Percentiles rank a stretch among this genome's conserved stretches.
Conservation (phyloP, 2,888 invertebrate species). For the Drosophila neonasuta region DNA sequence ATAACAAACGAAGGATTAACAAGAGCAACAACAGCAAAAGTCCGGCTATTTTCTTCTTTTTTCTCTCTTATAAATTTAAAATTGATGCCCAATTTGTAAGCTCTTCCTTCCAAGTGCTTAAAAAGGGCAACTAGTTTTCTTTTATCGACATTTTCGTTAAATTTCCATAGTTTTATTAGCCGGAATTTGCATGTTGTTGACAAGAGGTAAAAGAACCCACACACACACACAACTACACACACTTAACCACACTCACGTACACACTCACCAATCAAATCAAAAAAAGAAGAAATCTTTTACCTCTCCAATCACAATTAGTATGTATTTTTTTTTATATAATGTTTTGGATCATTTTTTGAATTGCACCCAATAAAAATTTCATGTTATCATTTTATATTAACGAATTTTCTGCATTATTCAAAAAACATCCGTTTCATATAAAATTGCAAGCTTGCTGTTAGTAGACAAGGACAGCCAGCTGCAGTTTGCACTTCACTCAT, state of each 20-base stretch:
- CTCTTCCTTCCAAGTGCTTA: background rate
- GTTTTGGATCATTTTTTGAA: slow-evolving; percentile 3
- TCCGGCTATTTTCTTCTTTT: slow-evolving; percentile 10
- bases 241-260: background rate
- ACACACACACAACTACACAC: slow-evolving; percentile 1
- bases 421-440: background rate
- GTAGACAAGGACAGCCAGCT: slow-evolving; percentile 4
- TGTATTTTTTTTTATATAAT: slow-evolving; percentile 1
- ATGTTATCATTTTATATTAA: slow-evolving; percentile 17
- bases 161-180: background rate
- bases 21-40: slow-evolving; percentile 13
- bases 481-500: slow-evolving; percentile 15
- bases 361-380: slow-evolving; percentile 12
- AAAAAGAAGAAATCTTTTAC: background rate
- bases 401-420: slow-evolving; percentile 23
- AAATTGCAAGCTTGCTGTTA: background rate
- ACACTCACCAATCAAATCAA: slow-evolving; percentile 1
- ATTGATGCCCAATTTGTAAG: background rate
- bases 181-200: slow-evolving; percentile 17
- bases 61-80: background rate
- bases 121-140: background rate
- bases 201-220: slow-evolving; percentile 9
- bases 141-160: background rate
- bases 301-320: background rate
- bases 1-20: background rate